Base-by-base conservation (phyloP, 2,797 vertebrate species). In the Gymnoscopelus braueri region DNA sequence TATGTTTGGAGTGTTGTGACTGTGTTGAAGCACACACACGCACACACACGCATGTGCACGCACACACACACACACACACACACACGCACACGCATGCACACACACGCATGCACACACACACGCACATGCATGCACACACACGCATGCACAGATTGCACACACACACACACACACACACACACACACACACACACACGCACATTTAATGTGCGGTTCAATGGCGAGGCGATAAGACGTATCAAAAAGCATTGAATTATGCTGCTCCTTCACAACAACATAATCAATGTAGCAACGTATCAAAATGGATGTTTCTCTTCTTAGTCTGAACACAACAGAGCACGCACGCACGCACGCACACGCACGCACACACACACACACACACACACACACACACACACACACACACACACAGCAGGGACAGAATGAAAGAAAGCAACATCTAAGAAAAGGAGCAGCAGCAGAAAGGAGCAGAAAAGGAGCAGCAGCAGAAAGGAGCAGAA, bases 21-120 rank as follows among this genome's bases (percentile, higher is more conserved):
- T 29, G 26, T 29, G 26, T 29, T 29, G 26, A 29, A 4, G 26
- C 26, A 29, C 2, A 39, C 35, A 3, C 35, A 8, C 35, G 35
- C 54, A 55, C 53, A 55, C 53, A 55, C 53, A 55, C 53, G 2
- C 53, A 55, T 5, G 13, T 5, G 13, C 53, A 55, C 53, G 2
- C 53, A 55, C 53, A 55, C 53, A 55, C 53, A 55, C 53, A 55
- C 53, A 55, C 53, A 55, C 53, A 55, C n/a, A 14, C 53, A 55
- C 61, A 58, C 39, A 62, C 15, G 23, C 15, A 23, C n/a, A 58
- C 10, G 11, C 44, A 48, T 32, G 24, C 57, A 13, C 29, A 59
- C 56, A 49, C 44, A 62, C 60, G 39, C 15, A 62, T 15, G 39
- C 44, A 62, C n/a, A 19, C 35, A 60, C 6, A 44, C 35, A 61